Evolutionary conservation across 2,888 invertebrate species (phyloP).

Genomic region (Drosophila mimica): DNA sequence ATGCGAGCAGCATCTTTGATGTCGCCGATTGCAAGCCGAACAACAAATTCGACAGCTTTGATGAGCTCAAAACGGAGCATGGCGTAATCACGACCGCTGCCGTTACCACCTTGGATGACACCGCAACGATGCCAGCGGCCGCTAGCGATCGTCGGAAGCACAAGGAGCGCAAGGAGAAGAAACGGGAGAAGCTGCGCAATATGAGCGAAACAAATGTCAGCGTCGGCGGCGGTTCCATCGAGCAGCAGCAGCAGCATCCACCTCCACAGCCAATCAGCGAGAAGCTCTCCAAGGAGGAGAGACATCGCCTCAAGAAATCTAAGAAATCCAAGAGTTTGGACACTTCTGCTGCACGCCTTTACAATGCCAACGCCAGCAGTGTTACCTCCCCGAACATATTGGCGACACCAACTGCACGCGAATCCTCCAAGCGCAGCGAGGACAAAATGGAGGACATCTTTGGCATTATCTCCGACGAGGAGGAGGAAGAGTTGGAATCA

Average conservation of each 20-base stretch:
- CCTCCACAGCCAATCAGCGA: slow-evolving; percentile 44
- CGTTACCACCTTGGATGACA: slow-evolving; percentile 10
- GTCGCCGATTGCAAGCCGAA: slow-evolving; percentile 64
- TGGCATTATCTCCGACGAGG: slow-evolving; percentile 93
- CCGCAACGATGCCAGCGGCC: slow-evolving; percentile 2
- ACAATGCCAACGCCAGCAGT: slow-evolving; percentile 36
- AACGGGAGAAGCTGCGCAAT: slow-evolving; percentile 83
- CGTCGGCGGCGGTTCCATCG: slow-evolving; percentile 56
- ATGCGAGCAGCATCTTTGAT: slow-evolving; percentile 57
- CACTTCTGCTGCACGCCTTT: slow-evolving; percentile 56
- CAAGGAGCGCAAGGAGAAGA: slow-evolving; percentile 84
- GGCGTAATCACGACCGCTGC: slow-evolving; percentile 7
- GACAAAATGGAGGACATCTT: slow-evolving; percentile 95
- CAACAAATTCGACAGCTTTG: slow-evolving; percentile 84
- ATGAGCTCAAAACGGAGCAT: slow-evolving; percentile 86
- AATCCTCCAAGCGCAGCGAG: slow-evolving; percentile 88
- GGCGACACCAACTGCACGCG: slow-evolving; percentile 4
- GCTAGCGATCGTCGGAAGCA: slow-evolving; percentile 83
- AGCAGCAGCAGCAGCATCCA: slow-evolving; percentile 31
- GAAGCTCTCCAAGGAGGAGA: slow-evolving; percentile 84
- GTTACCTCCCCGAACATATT: slow-evolving; percentile 28
- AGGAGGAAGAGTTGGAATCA: slow-evolving; percentile 87
- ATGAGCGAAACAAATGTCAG: slow-evolving; percentile 62
- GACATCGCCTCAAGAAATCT: slow-evolving; percentile 86
- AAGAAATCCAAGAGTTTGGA: slow-evolving; percentile 86